phyloP scores from a whole-genome alignment of 30 jellyfish, hydroid and myxozoan species.

The Nemopilema nomurai region DNA sequence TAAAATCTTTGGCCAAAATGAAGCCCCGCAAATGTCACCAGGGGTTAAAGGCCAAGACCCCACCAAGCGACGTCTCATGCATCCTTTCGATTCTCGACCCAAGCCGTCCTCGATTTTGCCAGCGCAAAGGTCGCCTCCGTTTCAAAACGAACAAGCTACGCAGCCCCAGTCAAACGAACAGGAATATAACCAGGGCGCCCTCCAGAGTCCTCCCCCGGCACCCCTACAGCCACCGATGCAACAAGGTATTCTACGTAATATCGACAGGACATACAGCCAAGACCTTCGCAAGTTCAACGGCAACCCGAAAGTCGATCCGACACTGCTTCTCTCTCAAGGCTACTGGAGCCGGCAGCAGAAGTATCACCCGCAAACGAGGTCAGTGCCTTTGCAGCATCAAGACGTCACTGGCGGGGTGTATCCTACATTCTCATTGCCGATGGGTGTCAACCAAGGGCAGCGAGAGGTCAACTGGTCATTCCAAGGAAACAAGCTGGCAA shows the following conservation, averaged over 20 bases:
- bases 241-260: slow-evolving; percentile 12
- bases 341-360: slow-evolving; percentile 69
- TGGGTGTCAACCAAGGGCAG: background rate
- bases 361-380: slow-evolving; percentile 36
- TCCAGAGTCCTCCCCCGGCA: background rate
- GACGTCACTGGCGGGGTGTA: slow-evolving; percentile 61
- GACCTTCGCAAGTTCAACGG: slow-evolving; percentile 60
- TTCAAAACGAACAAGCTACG: background rate
- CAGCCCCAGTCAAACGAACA: background rate
- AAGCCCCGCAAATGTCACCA: background rate
- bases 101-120: background rate
- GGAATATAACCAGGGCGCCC: background rate
- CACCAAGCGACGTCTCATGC: background rate
- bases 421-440: slow-evolving; percentile 55
- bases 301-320: slow-evolving; percentile 56
- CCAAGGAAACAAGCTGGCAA: slow-evolving; percentile 20
- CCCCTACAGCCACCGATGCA: background rate
- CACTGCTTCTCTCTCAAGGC: slow-evolving; percentile 63
- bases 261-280: slow-evolving; percentile 31
- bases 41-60: background rate
- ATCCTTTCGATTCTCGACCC: background rate
- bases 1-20: slow-evolving; percentile 1
- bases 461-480: slow-evolving; percentile 14
- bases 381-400: slow-evolving; percentile 13
- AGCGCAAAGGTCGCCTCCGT: background rate